Percentiles rank a stretch among this genome's conserved stretches.
These are phyloP conservation scores for Hyposoter dolosus DNA, from an alignment of 2,888 invertebrate genomes.

Conservation along the genomic window DNA sequence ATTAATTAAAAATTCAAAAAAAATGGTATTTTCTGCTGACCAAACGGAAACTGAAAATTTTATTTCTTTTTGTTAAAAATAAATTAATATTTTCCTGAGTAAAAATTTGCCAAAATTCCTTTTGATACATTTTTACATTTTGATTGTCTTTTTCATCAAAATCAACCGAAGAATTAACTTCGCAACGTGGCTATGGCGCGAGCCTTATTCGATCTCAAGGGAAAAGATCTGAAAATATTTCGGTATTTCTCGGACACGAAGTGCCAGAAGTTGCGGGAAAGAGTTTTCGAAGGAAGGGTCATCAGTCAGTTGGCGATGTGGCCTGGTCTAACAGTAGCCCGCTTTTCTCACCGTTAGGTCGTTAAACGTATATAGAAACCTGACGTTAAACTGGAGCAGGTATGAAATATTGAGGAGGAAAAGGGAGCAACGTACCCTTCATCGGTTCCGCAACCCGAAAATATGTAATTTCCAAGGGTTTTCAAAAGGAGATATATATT, in stretches of 20 bases:
- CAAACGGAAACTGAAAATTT: neutral
- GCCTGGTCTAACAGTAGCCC: conserved; percentile 65
- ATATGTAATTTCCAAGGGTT: conserved; percentile 60
- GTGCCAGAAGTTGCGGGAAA: neutral
- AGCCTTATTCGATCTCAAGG: neutral
- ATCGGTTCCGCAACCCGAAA: conserved; percentile 65
- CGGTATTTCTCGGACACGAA: neutral
- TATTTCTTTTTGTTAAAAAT: neutral
- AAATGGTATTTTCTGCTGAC: neutral
- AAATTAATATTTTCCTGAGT: too few relatives aligned
- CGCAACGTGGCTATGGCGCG: too few relatives aligned
- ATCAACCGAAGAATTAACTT: too few relatives aligned
- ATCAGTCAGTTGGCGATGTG: conserved; percentile 21
- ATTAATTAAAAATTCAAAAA: neutral
- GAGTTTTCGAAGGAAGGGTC: conserved; percentile 36
- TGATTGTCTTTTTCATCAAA: too few relatives aligned
- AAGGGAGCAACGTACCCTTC: conserved; percentile 61
- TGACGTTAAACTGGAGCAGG: conserved; percentile 81
- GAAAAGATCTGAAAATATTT: neutral
- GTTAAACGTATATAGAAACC: conserved; percentile 54
- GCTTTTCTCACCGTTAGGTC: conserved; percentile 69
- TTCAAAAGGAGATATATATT: neutral
- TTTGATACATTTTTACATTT: too few relatives aligned
- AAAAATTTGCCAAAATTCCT: too few relatives aligned
- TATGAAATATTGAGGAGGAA: conserved; percentile 65